Evolutionary conservation across 1,140 invertebrate genomes (phyloP).

Genomic region (Contarinia nasturtii): DNA sequence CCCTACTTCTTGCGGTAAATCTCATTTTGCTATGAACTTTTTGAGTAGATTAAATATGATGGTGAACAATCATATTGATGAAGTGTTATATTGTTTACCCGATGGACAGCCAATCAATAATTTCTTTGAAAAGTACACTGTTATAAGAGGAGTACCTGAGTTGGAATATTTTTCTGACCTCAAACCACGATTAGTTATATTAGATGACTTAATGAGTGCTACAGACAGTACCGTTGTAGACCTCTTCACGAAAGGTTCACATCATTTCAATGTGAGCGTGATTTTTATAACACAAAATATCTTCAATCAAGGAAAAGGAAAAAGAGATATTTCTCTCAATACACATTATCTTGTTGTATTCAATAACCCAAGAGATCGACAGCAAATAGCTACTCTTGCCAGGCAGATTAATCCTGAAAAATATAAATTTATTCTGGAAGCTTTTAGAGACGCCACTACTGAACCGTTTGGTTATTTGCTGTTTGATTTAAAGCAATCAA

Average conservation of each 20-base stretch:
- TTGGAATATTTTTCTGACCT: neutral
- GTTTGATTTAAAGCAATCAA: neutral
- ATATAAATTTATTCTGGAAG: neutral
- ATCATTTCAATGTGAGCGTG: constrained; percentile 1
- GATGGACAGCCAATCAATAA: neutral
- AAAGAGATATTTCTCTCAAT: neutral
- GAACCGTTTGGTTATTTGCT: neutral
- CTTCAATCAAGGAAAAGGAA: too few species aligned
- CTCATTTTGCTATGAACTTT: neutral
- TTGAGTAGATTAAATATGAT: neutral
- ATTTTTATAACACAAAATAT: constrained; percentile 2
- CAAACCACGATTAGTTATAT: neutral
- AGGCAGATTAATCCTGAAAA: neutral
- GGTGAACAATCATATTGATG: neutral
- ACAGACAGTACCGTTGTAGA: constrained; percentile 2
- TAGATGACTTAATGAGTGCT: constrained; percentile 5
- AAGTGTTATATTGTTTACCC: neutral
- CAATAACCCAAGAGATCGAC: neutral
- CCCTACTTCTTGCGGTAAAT: neutral
- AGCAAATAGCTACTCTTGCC: neutral
- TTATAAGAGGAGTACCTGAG: neutral
- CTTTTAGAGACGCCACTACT: neutral
- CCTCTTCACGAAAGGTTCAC: constrained; percentile 4
- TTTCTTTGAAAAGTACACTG: neutral
- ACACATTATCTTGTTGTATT: neutral